Base-by-base conservation (phyloP, 2,797 vertebrate genomes). In the Hydrophis major region DNA sequence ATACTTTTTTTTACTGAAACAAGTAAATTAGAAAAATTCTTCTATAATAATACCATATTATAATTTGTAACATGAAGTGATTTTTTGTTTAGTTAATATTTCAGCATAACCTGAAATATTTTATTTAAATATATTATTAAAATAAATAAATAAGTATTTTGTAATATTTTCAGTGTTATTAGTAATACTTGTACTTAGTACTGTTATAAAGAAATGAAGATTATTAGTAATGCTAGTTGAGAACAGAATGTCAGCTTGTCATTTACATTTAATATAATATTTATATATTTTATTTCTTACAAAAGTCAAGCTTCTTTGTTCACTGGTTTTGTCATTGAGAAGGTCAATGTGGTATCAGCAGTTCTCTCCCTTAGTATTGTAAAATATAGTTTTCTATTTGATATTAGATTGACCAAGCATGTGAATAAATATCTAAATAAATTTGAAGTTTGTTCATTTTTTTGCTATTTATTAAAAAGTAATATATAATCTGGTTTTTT, bases 81-180 rank as follows among this genome's bases (percentile, higher is more conserved):
- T 78, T 53, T 50, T 47, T 3, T 53, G 20, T 6, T 89, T 87
- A 90, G 12, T 25, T 92, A n/a, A 66, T 18, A 22, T 93, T 90
- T 57, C 61, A 93, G 32, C 42, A 74, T 57, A 63, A 25, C 18
- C 6, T 89, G n/a, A 86, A 90, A 11, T 25, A 87, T 56, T 86
- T 89, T 93, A 93, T 90, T 87, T 14, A 74, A 87, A 56, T 25
- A 47, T n/a, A 14, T 69, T 93, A 69, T 50, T 4, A 50, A 90
- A 53, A 28, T 53, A 87, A 90, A 42, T 55, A 59, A 47, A 25
- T 32, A 50, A 22, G 57, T 13, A 87, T 59, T 57, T 91, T 87
- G 57, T 37, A 20, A 74, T 28, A 56, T 59, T 50, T 92, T 74
- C 32, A 59, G 1, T 90, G 78, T 89, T 32, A 86, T 56, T 8